Percentiles rank a stretch among this genome's conserved stretches.
phyloP scores from a whole-genome alignment of 2,888 invertebrate genomes.

The Mystacides longicornis region DNA sequence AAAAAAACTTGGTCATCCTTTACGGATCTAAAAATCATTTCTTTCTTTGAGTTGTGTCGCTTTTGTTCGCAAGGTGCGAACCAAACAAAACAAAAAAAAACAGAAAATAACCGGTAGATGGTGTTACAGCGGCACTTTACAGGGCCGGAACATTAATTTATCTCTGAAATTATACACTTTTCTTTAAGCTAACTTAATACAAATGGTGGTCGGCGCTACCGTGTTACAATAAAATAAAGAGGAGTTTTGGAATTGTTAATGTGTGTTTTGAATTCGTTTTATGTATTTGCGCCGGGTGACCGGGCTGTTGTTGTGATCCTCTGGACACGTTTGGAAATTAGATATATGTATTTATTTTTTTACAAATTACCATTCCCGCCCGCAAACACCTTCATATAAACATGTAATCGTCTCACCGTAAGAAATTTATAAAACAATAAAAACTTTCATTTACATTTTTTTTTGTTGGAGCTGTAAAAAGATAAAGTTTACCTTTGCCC shows the following conservation, averaged over 20 bases:
- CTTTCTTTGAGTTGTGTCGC: too few species aligned
- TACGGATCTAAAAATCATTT: too few species aligned
- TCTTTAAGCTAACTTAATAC: neutral
- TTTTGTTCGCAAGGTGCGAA: too few species aligned
- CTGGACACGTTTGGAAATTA: neutral
- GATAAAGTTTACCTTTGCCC: neutral
- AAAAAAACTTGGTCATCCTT: too few species aligned
- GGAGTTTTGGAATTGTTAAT: neutral
- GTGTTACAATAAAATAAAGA: neutral
- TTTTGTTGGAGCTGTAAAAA: neutral
- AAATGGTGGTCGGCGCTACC: constrained; percentile 5
- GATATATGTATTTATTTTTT: neutral
- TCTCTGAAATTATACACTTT: constrained; percentile 4
- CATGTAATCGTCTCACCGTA: neutral
- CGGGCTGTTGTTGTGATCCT: neutral
- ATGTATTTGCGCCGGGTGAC: neutral
- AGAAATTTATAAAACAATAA: constrained; percentile 1
- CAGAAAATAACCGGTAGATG: too few species aligned
- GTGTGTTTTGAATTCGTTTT: constrained; percentile 1
- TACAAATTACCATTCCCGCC: neutral
- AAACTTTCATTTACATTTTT: neutral
- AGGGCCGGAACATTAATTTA: neutral
- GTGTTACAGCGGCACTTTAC: neutral
- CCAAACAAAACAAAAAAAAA: too few species aligned
- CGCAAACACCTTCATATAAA: neutral